Evolutionary conservation across 2,113 vertebrate genomes (phyloP).

Genomic region (Cyrtonyx montezumae): DNA sequence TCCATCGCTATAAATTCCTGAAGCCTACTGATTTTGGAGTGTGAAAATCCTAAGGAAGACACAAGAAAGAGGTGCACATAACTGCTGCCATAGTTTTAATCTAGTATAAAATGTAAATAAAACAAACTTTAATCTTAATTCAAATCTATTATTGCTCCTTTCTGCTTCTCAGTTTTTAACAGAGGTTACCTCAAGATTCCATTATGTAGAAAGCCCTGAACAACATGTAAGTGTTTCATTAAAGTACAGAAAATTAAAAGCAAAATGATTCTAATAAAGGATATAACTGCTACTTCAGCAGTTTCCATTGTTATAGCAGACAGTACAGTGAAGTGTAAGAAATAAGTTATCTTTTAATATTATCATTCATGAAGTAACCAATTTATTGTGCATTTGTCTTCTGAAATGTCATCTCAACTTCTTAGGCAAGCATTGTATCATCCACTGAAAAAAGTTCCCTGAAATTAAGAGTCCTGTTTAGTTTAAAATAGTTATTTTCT

Average conservation of each 20-base stretch:
- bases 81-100: rapidly evolving
- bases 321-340: neutral
- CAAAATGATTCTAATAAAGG: neutral
- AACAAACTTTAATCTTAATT: neutral
- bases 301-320: neutral
- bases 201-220: neutral
- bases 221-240: neutral
- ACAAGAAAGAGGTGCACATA: neutral
- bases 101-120: neutral
- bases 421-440: neutral
- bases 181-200: neutral
- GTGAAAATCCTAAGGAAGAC: neutral
- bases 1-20: neutral
- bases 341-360: neutral
- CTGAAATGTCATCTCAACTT: neutral
- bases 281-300: neutral
- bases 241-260: neutral
- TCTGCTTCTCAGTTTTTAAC: neutral
- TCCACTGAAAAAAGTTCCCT: neutral
- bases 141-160: neutral
- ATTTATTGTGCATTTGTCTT: neutral
- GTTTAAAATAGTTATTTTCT: neutral
- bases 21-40: neutral
- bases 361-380: neutral
- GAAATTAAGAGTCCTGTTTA: neutral